phyloP scores from a whole-genome alignment of 1,140 invertebrate genomes.

The Octopus sinensis region DNA sequence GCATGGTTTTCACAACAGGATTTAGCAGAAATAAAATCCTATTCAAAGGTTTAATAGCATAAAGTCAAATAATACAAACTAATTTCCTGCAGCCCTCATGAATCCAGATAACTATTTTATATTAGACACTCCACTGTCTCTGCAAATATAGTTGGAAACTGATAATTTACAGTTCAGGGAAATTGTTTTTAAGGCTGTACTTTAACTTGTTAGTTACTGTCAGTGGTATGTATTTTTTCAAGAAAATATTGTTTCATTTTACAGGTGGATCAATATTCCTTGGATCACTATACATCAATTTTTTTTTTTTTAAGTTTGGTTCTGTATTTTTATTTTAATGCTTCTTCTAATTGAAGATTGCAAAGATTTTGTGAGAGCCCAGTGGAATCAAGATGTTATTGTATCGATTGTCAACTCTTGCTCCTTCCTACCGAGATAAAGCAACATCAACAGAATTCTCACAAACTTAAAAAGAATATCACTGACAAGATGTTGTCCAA shows the following conservation, averaged over 20 bases:
- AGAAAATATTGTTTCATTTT: too few relatives aligned
- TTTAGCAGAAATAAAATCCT: not conserved
- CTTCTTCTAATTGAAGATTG: conserved; percentile 26
- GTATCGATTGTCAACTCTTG: conserved; percentile 65
- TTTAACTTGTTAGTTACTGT: too few relatives aligned
- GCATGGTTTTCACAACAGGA: too few relatives aligned
- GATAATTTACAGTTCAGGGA: conserved; percentile 18
- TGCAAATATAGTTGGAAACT: not conserved
- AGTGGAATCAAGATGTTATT: conserved; percentile 25
- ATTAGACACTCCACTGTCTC: too few relatives aligned
- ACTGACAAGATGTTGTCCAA: conserved; percentile 58
- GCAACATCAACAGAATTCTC: conserved; percentile 63
- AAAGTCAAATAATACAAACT: not conserved
- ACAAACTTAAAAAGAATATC: conserved; percentile 51
- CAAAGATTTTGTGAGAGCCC: conserved; percentile 28
- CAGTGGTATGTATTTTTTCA: too few relatives aligned
- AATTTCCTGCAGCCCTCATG: too few relatives aligned
- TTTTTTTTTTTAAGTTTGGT: not conserved
- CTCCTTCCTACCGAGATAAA: conserved; percentile 56
- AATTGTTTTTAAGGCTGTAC: not conserved
- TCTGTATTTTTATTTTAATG: not conserved
- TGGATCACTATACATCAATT: not conserved
- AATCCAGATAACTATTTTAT: too few relatives aligned
- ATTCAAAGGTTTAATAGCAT: not conserved
- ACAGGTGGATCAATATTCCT: too few relatives aligned